Evolutionary conservation across 2,888 invertebrate genomes (phyloP).

Genomic region (Odontocolon sp.): DNA sequence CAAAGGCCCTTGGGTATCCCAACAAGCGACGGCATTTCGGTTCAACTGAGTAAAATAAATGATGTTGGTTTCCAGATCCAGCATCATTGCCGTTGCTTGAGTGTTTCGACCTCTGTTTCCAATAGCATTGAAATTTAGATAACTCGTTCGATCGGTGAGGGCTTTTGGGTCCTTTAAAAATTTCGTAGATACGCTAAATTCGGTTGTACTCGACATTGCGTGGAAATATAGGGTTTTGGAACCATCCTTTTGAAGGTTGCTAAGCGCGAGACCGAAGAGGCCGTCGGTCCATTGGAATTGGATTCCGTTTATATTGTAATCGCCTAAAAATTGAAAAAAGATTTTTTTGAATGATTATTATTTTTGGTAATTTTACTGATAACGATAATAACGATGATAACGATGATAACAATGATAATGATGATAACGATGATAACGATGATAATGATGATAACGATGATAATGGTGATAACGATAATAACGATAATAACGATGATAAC

Average conservation of each 20-base stretch:
- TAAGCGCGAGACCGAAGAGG: constrained; percentile 88
- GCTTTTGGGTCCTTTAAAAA: constrained; percentile 88
- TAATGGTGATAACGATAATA: too few species aligned
- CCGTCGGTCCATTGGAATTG: constrained; percentile 95
- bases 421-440: too few species aligned
- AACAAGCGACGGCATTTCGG: constrained; percentile 90
- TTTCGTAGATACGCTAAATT: constrained; percentile 89
- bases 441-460: too few species aligned
- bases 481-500: too few species aligned
- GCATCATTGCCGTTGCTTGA: constrained; percentile 89
- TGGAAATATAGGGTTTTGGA: constrained; percentile 91
- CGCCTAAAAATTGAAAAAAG: constrained; percentile 82
- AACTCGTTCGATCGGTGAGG: constrained; percentile 86
- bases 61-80: constrained; percentile 86
- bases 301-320: constrained; percentile 89
- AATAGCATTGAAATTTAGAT: constrained; percentile 86
- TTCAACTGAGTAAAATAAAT: constrained; percentile 90
- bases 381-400: too few species aligned
- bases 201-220: constrained; percentile 89
- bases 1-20: constrained; percentile 88
- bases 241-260: constrained; percentile 82
- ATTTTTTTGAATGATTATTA: background rate
- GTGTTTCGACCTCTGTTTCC: constrained; percentile 88
- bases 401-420: too few species aligned
- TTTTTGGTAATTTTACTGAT: too few species aligned